These are phyloP conservation scores for Eclectus roratus DNA, from an alignment of 2,113 vertebrate genomes.

Conservation along the genomic window DNA sequence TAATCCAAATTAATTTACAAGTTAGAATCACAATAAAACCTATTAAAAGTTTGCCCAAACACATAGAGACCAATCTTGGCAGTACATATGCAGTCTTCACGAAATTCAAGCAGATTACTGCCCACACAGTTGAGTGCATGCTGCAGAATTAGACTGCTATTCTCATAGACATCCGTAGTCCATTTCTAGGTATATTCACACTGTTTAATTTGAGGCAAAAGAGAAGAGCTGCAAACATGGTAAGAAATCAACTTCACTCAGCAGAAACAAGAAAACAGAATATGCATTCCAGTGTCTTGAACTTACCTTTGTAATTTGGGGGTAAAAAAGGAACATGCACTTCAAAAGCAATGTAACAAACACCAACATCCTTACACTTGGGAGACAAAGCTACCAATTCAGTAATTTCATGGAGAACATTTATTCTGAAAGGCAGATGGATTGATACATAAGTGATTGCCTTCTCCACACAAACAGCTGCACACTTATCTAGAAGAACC, in stretches of 20 bases:
- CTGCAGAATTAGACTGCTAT: background rate
- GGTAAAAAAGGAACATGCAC: background rate
- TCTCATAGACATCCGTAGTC: background rate
- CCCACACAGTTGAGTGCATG: background rate
- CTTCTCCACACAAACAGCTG: background rate
- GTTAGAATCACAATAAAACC: background rate
- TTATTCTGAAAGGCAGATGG: background rate
- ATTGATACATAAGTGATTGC: background rate
- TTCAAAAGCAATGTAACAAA: background rate
- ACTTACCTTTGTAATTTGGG: background rate
- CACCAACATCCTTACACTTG: background rate
- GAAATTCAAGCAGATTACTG: background rate
- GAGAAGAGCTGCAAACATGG: background rate
- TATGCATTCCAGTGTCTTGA: background rate
- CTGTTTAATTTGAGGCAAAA: background rate
- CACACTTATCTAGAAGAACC: background rate
- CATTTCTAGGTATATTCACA: background rate
- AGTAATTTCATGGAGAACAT: background rate
- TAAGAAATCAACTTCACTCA: background rate
- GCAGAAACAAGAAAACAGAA: background rate
- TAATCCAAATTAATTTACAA: background rate
- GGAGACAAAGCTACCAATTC: background rate
- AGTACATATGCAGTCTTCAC: background rate
- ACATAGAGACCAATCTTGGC: background rate
- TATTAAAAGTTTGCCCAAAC: background rate